Evolutionary conservation across 2,113 vertebrate species (phyloP).

Genomic region (Echinops telfairi): DNA sequence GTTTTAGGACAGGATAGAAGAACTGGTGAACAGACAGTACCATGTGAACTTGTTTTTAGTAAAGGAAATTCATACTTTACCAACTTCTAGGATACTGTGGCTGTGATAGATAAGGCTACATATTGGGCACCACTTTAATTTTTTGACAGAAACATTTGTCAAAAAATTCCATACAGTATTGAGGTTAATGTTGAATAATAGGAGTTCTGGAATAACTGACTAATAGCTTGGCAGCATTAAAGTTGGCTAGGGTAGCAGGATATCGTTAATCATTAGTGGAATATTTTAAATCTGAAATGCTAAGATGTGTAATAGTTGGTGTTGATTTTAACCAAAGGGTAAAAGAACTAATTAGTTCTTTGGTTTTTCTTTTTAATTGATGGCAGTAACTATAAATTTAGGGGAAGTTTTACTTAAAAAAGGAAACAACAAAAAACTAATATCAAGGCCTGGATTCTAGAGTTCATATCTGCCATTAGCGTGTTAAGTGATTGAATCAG

Average conservation of each 20-base stretch:
- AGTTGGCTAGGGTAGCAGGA: slow-evolving; percentile 69
- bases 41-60: slow-evolving; percentile 71
- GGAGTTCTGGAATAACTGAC: slow-evolving; percentile 76
- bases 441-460: background rate
- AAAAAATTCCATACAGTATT: slow-evolving; percentile 78
- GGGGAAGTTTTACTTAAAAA: slow-evolving; percentile 44
- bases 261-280: slow-evolving; percentile 75
- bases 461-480: background rate
- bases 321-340: slow-evolving; percentile 60
- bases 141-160: slow-evolving; percentile 63
- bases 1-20: background rate
- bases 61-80: slow-evolving; percentile 74
- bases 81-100: slow-evolving; percentile 69
- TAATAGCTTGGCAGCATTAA: slow-evolving; percentile 68
- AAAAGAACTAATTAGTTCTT: slow-evolving; percentile 62
- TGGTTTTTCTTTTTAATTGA: slow-evolving; percentile 18
- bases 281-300: slow-evolving; percentile 77
- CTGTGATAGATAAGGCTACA: slow-evolving; percentile 70
- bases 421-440: background rate
- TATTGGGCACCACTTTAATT: background rate
- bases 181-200: slow-evolving; percentile 69
- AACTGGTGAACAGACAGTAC: slow-evolving; percentile 59
- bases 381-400: slow-evolving; percentile 58
- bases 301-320: slow-evolving; percentile 50
- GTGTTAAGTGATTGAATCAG: slow-evolving; percentile 17